Evolutionary conservation across 2,113 vertebrate species (phyloP).

Genomic region (Progne subis): DNA sequence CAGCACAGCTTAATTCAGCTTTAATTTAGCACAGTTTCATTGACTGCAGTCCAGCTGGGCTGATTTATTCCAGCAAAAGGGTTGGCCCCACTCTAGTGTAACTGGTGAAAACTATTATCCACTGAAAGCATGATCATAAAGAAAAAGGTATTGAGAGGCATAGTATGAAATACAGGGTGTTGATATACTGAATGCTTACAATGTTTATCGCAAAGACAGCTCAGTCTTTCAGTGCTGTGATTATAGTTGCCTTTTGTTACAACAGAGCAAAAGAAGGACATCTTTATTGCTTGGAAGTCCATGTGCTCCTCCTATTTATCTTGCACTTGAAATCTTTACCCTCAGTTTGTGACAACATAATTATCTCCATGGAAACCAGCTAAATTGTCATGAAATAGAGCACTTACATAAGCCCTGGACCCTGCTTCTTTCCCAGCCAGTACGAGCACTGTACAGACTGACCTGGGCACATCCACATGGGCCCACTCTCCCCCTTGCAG

Average conservation of each 20-base stretch:
- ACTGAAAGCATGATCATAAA: conserved; percentile 36
- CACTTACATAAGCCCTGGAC: background rate
- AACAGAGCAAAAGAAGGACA: conserved; percentile 8
- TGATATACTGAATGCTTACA: conserved; percentile 34
- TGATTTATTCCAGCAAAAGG: conserved; percentile 45
- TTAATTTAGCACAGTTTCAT: conserved; percentile 46
- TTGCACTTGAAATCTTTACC: conserved; percentile 41
- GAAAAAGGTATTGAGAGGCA: conserved; percentile 39
- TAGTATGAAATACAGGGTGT: conserved; percentile 27
- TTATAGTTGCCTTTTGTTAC: conserved; percentile 51
- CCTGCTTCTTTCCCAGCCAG: background rate
- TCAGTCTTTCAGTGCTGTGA: conserved; percentile 21
- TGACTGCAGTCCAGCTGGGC: conserved; percentile 37
- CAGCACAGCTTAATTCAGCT: conserved; percentile 46
- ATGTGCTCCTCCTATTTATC: conserved; percentile 44
- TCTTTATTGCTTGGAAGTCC: conserved; percentile 39
- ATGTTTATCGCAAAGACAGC: conserved; percentile 10
- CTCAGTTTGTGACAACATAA: conserved; percentile 49
- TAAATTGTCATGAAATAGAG: conserved; percentile 25
- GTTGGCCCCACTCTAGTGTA: conserved; percentile 27
- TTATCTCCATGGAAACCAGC: conserved; percentile 60
- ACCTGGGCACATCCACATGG: background rate
- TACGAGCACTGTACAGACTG: background rate
- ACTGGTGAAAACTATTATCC: conserved; percentile 50
- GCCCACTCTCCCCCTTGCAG: background rate